Percentiles rank a stretch among this genome's conserved stretches.
Evolutionary conservation across 2,797 vertebrate species (phyloP).

Genomic region (Sebastes matsubarae): DNA sequence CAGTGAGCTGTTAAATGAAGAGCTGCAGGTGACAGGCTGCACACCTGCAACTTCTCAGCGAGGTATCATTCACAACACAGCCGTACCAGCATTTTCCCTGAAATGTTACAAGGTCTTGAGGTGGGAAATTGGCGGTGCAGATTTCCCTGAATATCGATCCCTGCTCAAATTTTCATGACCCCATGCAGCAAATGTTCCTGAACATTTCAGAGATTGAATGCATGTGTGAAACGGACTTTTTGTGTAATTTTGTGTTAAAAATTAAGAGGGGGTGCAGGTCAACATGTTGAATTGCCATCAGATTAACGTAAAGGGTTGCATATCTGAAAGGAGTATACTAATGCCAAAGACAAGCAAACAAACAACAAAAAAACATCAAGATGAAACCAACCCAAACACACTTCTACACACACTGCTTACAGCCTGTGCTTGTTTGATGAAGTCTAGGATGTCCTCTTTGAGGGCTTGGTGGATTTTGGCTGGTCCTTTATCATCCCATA

Average conservation of each 20-base stretch:
- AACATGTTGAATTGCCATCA: background rate
- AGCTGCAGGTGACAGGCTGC: too few relatives aligned
- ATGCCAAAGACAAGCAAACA: background rate
- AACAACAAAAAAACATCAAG: background rate
- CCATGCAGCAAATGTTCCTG: too few relatives aligned
- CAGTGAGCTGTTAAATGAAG: too few relatives aligned
- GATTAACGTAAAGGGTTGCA: background rate
- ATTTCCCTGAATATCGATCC: too few relatives aligned
- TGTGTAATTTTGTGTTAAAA: background rate
- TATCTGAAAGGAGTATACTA: background rate
- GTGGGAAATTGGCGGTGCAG: too few relatives aligned
- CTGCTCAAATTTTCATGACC: too few relatives aligned
- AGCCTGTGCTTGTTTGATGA: slow-evolving; percentile 98
- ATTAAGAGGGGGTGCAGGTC: background rate
- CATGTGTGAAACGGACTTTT: too few relatives aligned
- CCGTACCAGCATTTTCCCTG: too few relatives aligned
- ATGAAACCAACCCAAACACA: background rate
- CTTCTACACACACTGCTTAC: slow-evolving; percentile 36
- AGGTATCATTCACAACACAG: too few relatives aligned
- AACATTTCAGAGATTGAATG: too few relatives aligned
- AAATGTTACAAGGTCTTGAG: too few relatives aligned
- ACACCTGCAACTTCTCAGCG: too few relatives aligned
- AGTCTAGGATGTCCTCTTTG: slow-evolving; percentile 98
- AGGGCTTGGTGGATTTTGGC: slow-evolving; percentile 98
- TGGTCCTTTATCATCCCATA: slow-evolving; percentile 99